Evolutionary conservation across 1,140 invertebrate genomes (phyloP), one percentile per base, ranked within the genome.

Genomic region (Eriosoma lanigerum): DNA sequence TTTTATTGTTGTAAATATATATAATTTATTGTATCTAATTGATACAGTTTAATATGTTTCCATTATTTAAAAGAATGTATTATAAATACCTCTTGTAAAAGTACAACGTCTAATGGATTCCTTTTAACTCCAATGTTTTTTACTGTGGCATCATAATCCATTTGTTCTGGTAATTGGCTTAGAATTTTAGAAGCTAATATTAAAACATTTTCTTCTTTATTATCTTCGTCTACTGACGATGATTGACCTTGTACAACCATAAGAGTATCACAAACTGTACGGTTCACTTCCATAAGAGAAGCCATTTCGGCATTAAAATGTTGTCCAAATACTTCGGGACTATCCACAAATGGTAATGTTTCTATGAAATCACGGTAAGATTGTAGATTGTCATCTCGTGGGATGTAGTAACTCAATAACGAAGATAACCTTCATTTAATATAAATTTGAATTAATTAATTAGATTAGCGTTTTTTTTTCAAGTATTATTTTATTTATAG

Each of bases 231-330:
- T 0, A 88, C 87, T 12, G 87, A 87, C 9, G 88, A 88, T 1
- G 89, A 86, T 81, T 94, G 89, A 1, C 87, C 89, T 85, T 96
- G 92, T 83, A 97, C 88, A 54, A 92, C 91, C 85, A 96, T 91
- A 19, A 97, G 87, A 0, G 93, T 94, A 80, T 90, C 89, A 84
- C 95, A 96, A 83, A 96, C 88, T 64, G 89, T 89, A 82, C 91
- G 88, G 0, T 93, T 91, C 78, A 93, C 94, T 81, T 87, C 89
- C 12, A 94, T 94, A 46, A 94, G 88, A 60, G 93, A 94, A 17
- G 94, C 92, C 80, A 97, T 95, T 85, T 97, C 95, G 4, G 95
- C 94, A 85, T 96, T 96, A 6, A 93, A 90, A 87, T 97, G 95
- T 82, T 97, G 92, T 12, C 95, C 95, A 84, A 96, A 94, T 0